Base-by-base conservation (phyloP, 2,113 vertebrate genomes). In the Carassius auratus region DNA sequence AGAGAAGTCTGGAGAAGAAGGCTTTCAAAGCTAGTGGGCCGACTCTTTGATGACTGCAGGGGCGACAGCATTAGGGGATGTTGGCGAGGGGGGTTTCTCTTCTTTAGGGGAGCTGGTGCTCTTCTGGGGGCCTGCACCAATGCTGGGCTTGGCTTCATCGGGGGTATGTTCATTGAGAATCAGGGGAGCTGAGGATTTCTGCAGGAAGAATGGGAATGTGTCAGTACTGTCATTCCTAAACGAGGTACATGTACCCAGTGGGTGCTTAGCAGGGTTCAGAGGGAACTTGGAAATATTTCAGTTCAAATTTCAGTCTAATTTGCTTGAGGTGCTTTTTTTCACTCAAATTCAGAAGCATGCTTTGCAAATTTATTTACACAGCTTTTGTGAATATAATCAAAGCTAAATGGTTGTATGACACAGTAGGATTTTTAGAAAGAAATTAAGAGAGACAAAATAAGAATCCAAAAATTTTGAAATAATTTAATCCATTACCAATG, bases 141-240 rank as follows among this genome's bases (percentile, higher is more conserved):
- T 90, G 86, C 91, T 88, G 3, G 91, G 90, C 82, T 93, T 94
- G 85, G 90, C 89, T 2, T 95, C 94, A 0, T 95, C 94, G 10
- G 93, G 93, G 0, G 94, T 93, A 87, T 94, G 94, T 75, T 95
- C 94, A 5, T 95, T 95, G 59, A 93, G 92, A 89, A 95, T 95
- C 87, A 94, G 92, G 0, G 93, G 94, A 81, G 93, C 92, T 10
- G 92, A 93, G 87, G 93, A 92, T 94, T 94, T 95, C 94, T 96
- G 93, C 17, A 84, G 83, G 85, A 57, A 82, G 10, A 10, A 78
- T 52, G 13, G 17, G 5, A 68, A 33, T 17, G 64, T 17, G 30
- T 9, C 3, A 36, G 66, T 36, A 59, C 62, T 8, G 33, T 19
- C 8, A 52, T 77, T n/a, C 13, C 8, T 36, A 64, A 3, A 4